These are phyloP conservation scores for Aphidius colemani DNA, from an alignment of 2,888 invertebrate species.

Conservation along the genomic window DNA sequence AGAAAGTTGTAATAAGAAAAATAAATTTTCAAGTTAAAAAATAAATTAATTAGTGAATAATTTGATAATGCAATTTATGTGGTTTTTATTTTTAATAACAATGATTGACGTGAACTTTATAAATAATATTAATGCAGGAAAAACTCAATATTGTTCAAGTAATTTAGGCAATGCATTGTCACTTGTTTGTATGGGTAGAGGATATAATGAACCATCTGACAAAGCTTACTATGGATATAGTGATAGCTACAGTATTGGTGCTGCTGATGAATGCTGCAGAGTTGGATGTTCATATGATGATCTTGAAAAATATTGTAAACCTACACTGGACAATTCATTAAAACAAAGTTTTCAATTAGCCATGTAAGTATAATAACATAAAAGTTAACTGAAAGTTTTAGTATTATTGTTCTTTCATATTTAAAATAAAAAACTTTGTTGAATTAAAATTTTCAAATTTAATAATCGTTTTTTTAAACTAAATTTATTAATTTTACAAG, in stretches of 20 bases:
- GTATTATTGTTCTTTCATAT: no score
- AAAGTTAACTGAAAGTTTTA: no score
- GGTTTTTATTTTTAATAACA: background rate
- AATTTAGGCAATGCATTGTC: slow-evolving; percentile 51
- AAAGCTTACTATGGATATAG: slow-evolving; percentile 40
- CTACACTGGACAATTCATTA: slow-evolving; percentile 34
- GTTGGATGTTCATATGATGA: slow-evolving; percentile 47
- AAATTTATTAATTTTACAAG: no score
- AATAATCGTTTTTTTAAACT: no score
- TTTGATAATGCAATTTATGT: background rate
- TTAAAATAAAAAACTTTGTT: no score
- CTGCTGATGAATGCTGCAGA: slow-evolving; percentile 55
- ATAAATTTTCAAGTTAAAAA: no score
- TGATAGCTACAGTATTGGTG: slow-evolving; percentile 40
- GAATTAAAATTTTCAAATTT: no score
- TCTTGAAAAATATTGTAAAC: slow-evolving; percentile 54
- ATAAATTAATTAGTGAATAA: background rate
- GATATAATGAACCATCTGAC: slow-evolving; percentile 50
- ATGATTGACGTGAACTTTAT: background rate
- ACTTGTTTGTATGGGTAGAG: slow-evolving; percentile 48
- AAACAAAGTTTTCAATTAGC: slow-evolving; percentile 29
- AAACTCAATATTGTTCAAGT: slow-evolving; percentile 49
- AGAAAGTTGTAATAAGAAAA: no score
- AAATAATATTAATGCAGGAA: slow-evolving; percentile 1
- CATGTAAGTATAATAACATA: slow-evolving; percentile 44